Conservation (phyloP, 2,888 invertebrate species). For the Frankliniella fusca region DNA sequence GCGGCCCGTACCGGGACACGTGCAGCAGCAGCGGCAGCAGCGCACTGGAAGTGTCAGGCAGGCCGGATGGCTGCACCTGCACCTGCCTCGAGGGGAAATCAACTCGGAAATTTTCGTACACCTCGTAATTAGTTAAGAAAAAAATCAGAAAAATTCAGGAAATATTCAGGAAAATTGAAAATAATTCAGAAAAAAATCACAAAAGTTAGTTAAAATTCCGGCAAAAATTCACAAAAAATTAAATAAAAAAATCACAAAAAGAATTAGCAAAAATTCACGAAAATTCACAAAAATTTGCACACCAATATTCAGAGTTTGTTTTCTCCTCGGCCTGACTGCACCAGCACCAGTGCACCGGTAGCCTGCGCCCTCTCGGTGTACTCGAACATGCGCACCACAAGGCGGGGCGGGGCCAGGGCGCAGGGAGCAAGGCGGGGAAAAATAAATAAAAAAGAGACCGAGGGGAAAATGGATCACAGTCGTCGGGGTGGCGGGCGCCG, state of each 20-base stretch:
- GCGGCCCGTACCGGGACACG: background rate
- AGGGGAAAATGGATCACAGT: background rate
- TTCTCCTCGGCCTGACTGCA: background rate
- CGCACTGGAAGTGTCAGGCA: conserved; percentile 20
- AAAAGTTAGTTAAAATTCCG: too few species aligned
- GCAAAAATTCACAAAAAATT: too few species aligned
- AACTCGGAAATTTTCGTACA: background rate
- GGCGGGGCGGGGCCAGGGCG: background rate
- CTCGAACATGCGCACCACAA: background rate
- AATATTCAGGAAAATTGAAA: too few species aligned
- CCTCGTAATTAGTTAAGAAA: too few species aligned
- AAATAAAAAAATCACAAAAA: too few species aligned
- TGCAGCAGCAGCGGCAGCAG: background rate
- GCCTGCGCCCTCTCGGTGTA: background rate
- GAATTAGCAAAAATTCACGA: too few species aligned
- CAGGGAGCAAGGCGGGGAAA: background rate
- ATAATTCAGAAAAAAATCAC: too few species aligned
- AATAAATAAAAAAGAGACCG: background rate
- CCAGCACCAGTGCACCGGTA: too few species aligned
- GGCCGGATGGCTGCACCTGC: background rate
- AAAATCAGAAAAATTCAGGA: too few species aligned
- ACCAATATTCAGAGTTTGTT: too few species aligned
- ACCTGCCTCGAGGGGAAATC: background rate
- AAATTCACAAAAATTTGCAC: too few species aligned
- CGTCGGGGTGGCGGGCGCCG: background rate